Conservation (phyloP, 2,888 invertebrate species). For the Microplitis deprimator region DNA sequence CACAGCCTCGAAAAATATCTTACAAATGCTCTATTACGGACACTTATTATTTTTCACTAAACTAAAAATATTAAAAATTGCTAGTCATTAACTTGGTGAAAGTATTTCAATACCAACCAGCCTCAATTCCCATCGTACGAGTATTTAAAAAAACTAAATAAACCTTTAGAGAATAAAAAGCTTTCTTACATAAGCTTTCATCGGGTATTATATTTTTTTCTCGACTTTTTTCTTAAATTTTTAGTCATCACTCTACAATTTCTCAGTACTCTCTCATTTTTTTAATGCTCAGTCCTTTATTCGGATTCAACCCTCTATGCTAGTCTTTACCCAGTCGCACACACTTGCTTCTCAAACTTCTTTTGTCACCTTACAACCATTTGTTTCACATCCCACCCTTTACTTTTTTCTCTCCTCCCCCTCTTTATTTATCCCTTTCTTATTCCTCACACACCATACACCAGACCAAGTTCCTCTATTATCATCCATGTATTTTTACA, state of each 20-base stretch:
- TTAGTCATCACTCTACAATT: slow-evolving; percentile 21
- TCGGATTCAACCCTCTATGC: slow-evolving; percentile 25
- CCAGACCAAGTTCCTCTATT: slow-evolving; percentile 15
- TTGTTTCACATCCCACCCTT: slow-evolving; percentile 19
- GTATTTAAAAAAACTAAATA: slow-evolving; percentile 18
- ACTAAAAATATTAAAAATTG: too few relatives aligned
- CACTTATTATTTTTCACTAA: too few relatives aligned
- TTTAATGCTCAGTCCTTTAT: slow-evolving; percentile 32
- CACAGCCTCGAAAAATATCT: too few relatives aligned
- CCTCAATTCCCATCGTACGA: neutral
- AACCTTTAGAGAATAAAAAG: slow-evolving; percentile 24
- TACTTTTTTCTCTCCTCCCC: neutral
- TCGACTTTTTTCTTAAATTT: slow-evolving; percentile 21
- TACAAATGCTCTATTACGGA: too few relatives aligned
- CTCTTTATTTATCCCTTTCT: slow-evolving; percentile 11
- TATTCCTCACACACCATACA: slow-evolving; percentile 17
- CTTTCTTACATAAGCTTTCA: slow-evolving; percentile 12
- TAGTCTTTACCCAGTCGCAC: slow-evolving; percentile 23
- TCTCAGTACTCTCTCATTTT: slow-evolving; percentile 24
- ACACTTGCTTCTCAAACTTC: slow-evolving; percentile 31
- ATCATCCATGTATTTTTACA: neutral
- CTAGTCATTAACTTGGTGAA: too few relatives aligned
- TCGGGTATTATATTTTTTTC: slow-evolving; percentile 29
- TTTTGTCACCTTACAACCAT: slow-evolving; percentile 36
- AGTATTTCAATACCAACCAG: too few relatives aligned